These are phyloP conservation scores for Eulemur rufifrons DNA, from an alignment of 2,113 vertebrate species.

Conservation along the genomic window DNA sequence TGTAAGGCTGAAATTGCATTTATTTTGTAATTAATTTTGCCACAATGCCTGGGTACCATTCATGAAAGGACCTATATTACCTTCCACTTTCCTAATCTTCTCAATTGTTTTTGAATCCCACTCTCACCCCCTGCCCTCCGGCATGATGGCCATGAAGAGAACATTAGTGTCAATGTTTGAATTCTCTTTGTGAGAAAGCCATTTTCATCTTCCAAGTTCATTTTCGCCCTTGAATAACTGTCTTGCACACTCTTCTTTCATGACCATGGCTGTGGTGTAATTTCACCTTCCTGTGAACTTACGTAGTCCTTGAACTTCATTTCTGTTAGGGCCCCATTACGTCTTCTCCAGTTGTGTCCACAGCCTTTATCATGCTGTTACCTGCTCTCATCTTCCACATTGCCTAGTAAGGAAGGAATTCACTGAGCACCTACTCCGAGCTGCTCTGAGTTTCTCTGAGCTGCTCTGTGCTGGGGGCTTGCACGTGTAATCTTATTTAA, in stretches of 20 bases:
- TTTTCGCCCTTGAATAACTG: not conserved
- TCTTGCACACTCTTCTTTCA: not conserved
- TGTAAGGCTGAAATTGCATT: not conserved
- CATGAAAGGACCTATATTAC: not conserved
- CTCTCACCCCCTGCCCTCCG: not conserved
- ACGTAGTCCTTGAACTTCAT: not conserved
- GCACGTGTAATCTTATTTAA: not conserved
- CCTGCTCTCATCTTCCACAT: not conserved
- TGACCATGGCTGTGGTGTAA: not conserved
- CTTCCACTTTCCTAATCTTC: slow-evolving; percentile 1
- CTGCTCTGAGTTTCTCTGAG: not conserved
- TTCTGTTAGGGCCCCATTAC: not conserved
- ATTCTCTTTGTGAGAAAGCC: not conserved
- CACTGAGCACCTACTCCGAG: not conserved
- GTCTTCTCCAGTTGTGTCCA: not conserved
- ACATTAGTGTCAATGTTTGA: not conserved
- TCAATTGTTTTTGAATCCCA: not conserved
- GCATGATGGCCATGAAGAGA: not conserved
- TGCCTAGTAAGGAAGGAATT: not conserved
- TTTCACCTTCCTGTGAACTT: not conserved
- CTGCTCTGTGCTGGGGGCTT: not conserved
- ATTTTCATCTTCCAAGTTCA: not conserved
- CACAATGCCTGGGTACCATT: not conserved
- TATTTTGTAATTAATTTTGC: slow-evolving; percentile 34
- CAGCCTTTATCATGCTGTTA: not conserved